These are phyloP conservation scores for Corythornis vintsioides DNA, from an alignment of 2,113 vertebrate species.

Conservation along the genomic window DNA sequence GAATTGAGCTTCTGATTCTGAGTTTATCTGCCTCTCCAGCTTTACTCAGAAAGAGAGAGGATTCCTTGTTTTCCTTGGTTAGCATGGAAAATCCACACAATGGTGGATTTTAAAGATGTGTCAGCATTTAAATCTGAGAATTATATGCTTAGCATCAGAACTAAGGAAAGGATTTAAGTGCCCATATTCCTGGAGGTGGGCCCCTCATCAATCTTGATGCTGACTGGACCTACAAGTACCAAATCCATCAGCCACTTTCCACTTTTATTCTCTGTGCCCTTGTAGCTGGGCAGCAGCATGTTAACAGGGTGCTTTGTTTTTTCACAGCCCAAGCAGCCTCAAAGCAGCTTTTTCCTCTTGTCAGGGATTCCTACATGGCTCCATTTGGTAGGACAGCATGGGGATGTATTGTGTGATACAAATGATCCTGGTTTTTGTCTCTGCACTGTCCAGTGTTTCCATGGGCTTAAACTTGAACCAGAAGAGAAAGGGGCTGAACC, in stretches of 20 bases:
- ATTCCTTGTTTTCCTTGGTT: neutral
- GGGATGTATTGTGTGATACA: neutral
- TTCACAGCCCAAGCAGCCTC: neutral
- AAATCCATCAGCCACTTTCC: neutral
- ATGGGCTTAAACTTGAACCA: neutral
- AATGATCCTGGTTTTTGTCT: neutral
- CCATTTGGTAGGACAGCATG: fast-evolving
- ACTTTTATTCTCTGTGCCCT: neutral
- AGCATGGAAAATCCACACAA: fast-evolving
- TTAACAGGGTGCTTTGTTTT: neutral
- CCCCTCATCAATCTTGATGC: neutral
- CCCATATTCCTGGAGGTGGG: neutral
- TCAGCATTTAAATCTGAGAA: neutral
- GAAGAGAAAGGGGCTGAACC: neutral
- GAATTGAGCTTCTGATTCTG: neutral
- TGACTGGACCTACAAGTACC: neutral
- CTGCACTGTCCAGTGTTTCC: fast-evolving
- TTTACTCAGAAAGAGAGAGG: neutral
- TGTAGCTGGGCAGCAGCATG: fast-evolving
- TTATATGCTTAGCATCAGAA: neutral
- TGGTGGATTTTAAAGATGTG: neutral
- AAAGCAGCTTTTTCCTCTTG: neutral
- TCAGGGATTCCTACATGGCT: fast-evolving
- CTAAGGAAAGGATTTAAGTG: neutral
- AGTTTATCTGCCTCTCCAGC: neutral